Conservation (phyloP, 2,797 vertebrate genomes). For the Austrolebias charrua region DNA sequence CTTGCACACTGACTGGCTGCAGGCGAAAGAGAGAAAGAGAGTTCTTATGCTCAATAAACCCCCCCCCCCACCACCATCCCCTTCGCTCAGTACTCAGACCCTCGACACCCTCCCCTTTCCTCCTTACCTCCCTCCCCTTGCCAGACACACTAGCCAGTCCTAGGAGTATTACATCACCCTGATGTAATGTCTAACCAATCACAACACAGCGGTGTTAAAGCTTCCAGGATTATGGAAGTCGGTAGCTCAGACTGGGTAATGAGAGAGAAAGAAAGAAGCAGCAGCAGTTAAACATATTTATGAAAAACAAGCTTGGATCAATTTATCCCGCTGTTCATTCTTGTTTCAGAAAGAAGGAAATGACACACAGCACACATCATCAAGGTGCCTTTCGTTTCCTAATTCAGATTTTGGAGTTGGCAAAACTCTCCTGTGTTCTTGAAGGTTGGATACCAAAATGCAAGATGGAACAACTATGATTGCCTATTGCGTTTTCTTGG, state of each 20-base stretch:
- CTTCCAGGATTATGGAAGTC: conserved; percentile 87
- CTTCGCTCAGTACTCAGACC: conserved; percentile 55
- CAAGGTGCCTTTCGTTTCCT: conserved; percentile 51
- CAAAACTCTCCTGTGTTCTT: conserved; percentile 8
- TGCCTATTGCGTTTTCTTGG: background rate
- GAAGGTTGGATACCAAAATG: conserved; percentile 20
- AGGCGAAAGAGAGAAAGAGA: conserved; percentile 61
- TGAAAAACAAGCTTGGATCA: conserved; percentile 75
- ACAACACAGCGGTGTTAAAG: conserved; percentile 82
- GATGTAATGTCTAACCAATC: conserved; percentile 92
- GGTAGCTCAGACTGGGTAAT: conserved; percentile 86
- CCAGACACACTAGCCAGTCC: conserved; percentile 84
- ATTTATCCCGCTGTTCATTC: conserved; percentile 61
- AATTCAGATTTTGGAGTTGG: conserved; percentile 15
- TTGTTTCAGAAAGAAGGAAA: conserved; percentile 56
- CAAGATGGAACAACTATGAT: background rate
- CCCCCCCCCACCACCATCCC: conserved; percentile 26
- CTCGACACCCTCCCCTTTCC: conserved; percentile 41
- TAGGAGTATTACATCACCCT: conserved; percentile 90
- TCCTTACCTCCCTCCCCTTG: conserved; percentile 63
- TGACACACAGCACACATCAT: conserved; percentile 37
- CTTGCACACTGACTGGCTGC: conserved; percentile 77
- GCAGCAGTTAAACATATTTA: conserved; percentile 69
- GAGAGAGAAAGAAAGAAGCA: conserved; percentile 64
- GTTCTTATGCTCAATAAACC: conserved; percentile 65